Base-by-base conservation (phyloP, 2,113 vertebrate species). In the Brevimyrus niger region DNA sequence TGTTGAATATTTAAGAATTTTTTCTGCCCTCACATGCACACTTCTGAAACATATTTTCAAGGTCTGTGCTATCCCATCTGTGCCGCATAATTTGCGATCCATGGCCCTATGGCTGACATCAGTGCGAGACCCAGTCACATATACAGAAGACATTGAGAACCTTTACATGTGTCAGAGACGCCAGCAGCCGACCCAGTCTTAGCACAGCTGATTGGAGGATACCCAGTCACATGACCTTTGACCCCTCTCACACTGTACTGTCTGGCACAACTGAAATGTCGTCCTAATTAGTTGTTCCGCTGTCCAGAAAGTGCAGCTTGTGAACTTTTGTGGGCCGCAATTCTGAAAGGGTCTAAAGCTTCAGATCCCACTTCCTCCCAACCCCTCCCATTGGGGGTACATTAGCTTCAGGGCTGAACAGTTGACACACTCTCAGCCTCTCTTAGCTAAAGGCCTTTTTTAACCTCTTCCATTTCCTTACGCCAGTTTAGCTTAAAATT, bases 1-100 rank as follows among this genome's bases (percentile, higher is more conserved):
- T 90, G 88, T 85, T 94, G 94, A 94, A 95, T 94, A 94, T 94
- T 94, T 94, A 93, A 91, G 89, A 91, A 94, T 93, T 92, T 93
- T 10, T 86, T n/a, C 46, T n/a, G n/a, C 23, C 46, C 47, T 82
- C 76, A 82, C 76, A 82, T 9, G 19, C 76, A 21, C 23, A 42
- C 38, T n/a, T 84, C 42, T 84, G 82, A 47, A 84, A 48, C 9
- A 47, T 47, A 84, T n/a, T 84, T 46, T 84, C 38, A 46, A 84
- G 82, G 44, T 47, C 82, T 47, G 11, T 9, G 80, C 35, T 31
- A 6, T n/a, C 47, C 38, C 19, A 42, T 84, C 82, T 84, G 82
- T 84, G 82, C 6, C 13, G 19, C 82, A 84, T 84, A 42, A 47
- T 10, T 84, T 46, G 76, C 2, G n/a, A 84, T n/a, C 38, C 42